A percentile compares a stretch with the other conserved stretches of the same genome.
These are phyloP conservation scores for Philonicus albiceps DNA, from an alignment of 2,888 invertebrate genomes.

Conservation along the genomic window DNA sequence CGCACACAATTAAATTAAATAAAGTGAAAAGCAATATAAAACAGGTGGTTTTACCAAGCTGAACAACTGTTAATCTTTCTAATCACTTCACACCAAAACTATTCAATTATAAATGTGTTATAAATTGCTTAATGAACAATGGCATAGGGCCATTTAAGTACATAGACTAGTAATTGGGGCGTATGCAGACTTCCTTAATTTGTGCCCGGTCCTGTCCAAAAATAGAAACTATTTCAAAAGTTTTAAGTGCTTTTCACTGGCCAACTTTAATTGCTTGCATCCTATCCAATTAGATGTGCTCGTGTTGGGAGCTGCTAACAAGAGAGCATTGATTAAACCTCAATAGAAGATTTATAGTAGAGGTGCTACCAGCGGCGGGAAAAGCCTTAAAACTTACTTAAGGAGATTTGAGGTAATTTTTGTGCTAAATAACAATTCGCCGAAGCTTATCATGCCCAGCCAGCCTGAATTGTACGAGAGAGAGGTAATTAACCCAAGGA, in stretches of 20 bases:
- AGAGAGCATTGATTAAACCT: neutral
- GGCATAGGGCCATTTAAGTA: neutral
- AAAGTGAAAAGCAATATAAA: neutral
- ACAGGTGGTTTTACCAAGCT: neutral
- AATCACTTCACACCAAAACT: neutral
- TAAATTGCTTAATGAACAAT: neutral
- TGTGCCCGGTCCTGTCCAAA: neutral
- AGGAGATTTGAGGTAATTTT: neutral
- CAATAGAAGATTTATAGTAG: neutral
- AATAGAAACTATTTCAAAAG: neutral
- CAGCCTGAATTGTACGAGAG: neutral
- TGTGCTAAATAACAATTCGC: neutral
- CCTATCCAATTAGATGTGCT: neutral
- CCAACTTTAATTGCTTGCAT: neutral
- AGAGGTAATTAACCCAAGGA: neutral
- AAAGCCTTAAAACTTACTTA: neutral
- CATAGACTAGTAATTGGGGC: neutral
- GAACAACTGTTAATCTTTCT: neutral
- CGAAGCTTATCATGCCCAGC: neutral
- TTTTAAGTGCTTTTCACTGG: neutral
- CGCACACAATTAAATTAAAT: neutral
- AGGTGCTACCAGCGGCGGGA: neutral
- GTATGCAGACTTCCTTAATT: neutral
- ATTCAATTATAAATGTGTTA: neutral
- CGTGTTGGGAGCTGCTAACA: neutral